Evolutionary conservation across 2,113 vertebrate genomes (phyloP).

Genomic region (Aldabrachelys gigantea): DNA sequence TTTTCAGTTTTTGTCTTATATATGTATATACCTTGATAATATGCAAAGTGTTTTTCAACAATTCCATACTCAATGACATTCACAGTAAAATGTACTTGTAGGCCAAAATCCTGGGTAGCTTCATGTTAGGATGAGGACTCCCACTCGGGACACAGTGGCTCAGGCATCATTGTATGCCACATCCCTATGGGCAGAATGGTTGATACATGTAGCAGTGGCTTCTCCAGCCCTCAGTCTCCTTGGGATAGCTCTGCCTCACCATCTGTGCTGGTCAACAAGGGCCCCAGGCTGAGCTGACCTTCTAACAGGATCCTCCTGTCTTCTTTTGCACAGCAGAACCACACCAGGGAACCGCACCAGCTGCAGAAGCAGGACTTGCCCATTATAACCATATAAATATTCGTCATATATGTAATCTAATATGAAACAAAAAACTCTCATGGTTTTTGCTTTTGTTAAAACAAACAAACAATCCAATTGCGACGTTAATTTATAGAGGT

Average conservation of each 20-base stretch:
- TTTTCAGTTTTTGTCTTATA: neutral
- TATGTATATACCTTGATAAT: accelerated
- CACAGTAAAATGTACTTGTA: accelerated
- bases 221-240: neutral
- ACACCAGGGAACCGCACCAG: neutral
- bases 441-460: neutral
- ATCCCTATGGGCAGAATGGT: neutral
- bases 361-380: neutral
- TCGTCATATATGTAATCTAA: neutral
- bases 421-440: neutral
- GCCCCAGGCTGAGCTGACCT: neutral
- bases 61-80: neutral
- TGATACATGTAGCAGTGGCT: neutral
- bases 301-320: neutral
- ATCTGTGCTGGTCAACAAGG: too few relatives aligned
- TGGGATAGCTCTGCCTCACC: too few relatives aligned
- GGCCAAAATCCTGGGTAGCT: neutral
- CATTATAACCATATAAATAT: accelerated
- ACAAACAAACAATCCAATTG: neutral
- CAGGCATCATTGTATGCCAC: too few relatives aligned
- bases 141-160: accelerated
- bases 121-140: too few relatives aligned
- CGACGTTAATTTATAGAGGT: neutral
- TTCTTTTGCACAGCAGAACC: neutral
- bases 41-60: accelerated